Evolutionary conservation across 1,140 invertebrate genomes (phyloP), one percentile per base, ranked within the genome.

Genomic region (Atta texana): DNA sequence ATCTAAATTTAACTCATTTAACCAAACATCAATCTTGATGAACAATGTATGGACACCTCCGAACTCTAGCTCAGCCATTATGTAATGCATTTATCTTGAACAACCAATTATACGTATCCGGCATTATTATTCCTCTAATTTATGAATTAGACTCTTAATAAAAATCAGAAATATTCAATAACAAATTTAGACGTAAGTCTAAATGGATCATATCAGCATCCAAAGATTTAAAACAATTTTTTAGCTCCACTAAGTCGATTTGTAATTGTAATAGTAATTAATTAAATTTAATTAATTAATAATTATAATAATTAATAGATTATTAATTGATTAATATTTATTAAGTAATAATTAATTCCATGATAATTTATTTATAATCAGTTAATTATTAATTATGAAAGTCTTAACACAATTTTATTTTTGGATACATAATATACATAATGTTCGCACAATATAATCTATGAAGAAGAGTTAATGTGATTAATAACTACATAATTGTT

Each of bases 1-100:
- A 59, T 55, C 69, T 91, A 91, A 91, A 87, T 91, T 91, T 91
- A 91, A 51, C 87, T 53, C 34, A 53, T 69, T 69, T 81, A 91
- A 49, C 21, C 59, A 81, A 90, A 87, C 84, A 85, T 90, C 76
- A 86, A 69, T 57, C 55, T 72, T 61, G 63, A 85, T 85, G 24
- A 64, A 91, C 81, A 89, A 85, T 86, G 16, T 39, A 44, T 24
- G 10, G 28, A 77, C 49, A 77, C 49, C 5, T 77, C 18, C 57
- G n/a, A 66, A 78, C 24, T 76, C 55, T 21, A 21, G 57, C 34
- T 51, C 3, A 18, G 0, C n/a, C 5, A 51, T 90, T 88, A 72
- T 18, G 10, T 85, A 88, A 90, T 18, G 12, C 24, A 31, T 69
- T 28, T 80, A 28, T 16, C 2, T 21, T 8, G 31, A 31, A 31